phyloP scores from a whole-genome alignment of 2,888 invertebrate genomes.

The Buathra laborator region DNA sequence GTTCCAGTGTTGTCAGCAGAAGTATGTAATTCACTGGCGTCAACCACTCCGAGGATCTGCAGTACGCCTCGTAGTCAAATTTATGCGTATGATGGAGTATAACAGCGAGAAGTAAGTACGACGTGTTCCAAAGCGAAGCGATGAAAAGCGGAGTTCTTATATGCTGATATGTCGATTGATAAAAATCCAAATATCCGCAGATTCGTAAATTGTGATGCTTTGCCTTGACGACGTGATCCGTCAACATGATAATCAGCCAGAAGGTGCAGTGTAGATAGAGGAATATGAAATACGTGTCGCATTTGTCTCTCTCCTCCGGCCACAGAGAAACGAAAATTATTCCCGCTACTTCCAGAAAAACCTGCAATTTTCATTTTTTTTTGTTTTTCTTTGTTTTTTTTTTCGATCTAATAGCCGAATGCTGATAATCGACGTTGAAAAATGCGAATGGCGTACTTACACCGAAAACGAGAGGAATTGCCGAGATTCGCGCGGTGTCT shows the following conservation, averaged over 20 bases:
- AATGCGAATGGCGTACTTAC: slow-evolving; percentile 74
- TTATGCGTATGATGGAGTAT: slow-evolving; percentile 83
- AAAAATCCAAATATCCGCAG: slow-evolving; percentile 90
- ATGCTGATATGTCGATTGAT: slow-evolving; percentile 87
- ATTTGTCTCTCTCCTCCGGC: slow-evolving; percentile 81
- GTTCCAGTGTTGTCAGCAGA: slow-evolving; percentile 86
- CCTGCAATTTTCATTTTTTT: slow-evolving; percentile 72
- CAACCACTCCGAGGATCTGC: slow-evolving; percentile 83
- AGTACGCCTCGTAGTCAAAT: slow-evolving; percentile 85
- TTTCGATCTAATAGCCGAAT: neutral
- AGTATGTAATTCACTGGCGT: slow-evolving; percentile 84
- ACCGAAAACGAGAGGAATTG: slow-evolving; percentile 78
- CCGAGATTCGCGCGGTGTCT: slow-evolving; percentile 79
- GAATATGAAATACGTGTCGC: slow-evolving; percentile 82
- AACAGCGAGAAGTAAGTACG: slow-evolving; percentile 80
- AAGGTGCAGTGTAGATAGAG: slow-evolving; percentile 82
- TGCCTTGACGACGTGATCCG: slow-evolving; percentile 87
- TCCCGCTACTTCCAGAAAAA: slow-evolving; percentile 80
- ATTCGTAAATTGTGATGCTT: slow-evolving; percentile 88
- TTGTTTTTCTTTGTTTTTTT: neutral
- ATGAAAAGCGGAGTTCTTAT: slow-evolving; percentile 88
- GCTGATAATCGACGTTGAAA: neutral
- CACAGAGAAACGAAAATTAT: slow-evolving; percentile 82
- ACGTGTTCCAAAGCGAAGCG: slow-evolving; percentile 87
- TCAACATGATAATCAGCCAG: slow-evolving; percentile 80